Base-by-base conservation (phyloP, 2,888 invertebrate species). In the Druceiella hillmani region DNA sequence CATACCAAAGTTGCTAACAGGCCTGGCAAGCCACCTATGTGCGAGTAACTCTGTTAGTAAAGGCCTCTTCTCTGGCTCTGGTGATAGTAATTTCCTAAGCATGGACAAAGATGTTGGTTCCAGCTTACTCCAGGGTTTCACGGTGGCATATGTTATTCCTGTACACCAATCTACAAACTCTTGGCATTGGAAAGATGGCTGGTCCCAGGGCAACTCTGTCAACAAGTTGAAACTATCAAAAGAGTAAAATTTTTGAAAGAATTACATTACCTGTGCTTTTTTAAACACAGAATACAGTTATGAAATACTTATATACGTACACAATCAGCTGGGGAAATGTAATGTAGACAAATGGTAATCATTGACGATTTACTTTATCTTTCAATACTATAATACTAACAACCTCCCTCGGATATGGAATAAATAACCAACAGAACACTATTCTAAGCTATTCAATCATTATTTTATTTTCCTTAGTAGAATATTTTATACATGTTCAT, bases 201-300 rank as follows among this genome's bases (percentile, higher is more conserved):
- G 82, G 67, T 92, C 88, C 98, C 98, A 98, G 28, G 98, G 95
- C 52, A 98, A 65, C 67, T 97, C 95, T 93, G 66, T 38, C 5
- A 5, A 10, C 11, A 27, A n/a, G 5, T n/a, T n/a, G n/a, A n/a
- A n/a, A n/a, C n/a, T n/a, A n/a, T n/a, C 6, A 20, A 20, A 20
- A 7, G 22, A 7, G 6, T 20, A 20, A 20, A 20, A 20, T 9
- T 7, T 7, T 7, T 20, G 9, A 20, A 20, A 20, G 9, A 7
- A 20, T 7, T 20, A 9, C 9, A 7, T 9, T 9, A 20, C 9
- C 6, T 20, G 6, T 20, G 6, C 22, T 20, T 20, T 20, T 20
- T 20, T 7, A 20, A 20, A 7, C 6, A 7, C 22, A 7, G 6
- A 20, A 6, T 7, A 20, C 9, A 20, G 9, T 20, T 7, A 20